Conservation (phyloP, 2,888 invertebrate genomes). For the Priocnemis perturbator region DNA sequence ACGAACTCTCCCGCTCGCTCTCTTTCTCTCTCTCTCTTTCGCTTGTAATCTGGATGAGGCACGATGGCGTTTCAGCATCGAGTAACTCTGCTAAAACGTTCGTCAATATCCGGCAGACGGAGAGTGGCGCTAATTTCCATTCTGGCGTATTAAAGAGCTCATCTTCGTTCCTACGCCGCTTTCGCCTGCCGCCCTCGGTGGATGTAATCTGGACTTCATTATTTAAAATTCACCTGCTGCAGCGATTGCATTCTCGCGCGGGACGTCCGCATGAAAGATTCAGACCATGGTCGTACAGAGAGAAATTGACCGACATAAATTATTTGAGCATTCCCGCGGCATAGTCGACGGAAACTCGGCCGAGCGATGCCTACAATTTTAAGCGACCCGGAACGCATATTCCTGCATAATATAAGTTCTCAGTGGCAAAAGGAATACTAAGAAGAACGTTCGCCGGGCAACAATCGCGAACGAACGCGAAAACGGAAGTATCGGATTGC, state of each 20-base stretch:
- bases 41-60: not conserved
- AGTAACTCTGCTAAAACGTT: not conserved
- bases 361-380: constrained; percentile 42
- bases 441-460: not conserved
- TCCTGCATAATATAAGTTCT: constrained; percentile 30
- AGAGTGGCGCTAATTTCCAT: too few relatives aligned
- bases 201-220: constrained; percentile 55
- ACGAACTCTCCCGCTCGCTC: not conserved
- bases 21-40: not conserved
- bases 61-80: not conserved
- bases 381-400: constrained; percentile 23
- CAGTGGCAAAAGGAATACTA: constrained; percentile 25
- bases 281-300: constrained; percentile 41
- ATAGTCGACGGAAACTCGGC: constrained; percentile 15
- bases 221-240: constrained; percentile 58
- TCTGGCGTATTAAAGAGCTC: not conserved
- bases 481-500: too few relatives aligned
- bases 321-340: constrained; percentile 50
- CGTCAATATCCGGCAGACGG: too few relatives aligned
- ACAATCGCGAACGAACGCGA: too few relatives aligned
- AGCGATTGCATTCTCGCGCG: constrained; percentile 57
- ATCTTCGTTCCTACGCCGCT: not conserved
- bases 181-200: constrained; percentile 33
- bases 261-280: constrained; percentile 57
- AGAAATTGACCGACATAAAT: constrained; percentile 61